A percentile compares a stretch with the other conserved stretches of the same genome.
phyloP scores from a whole-genome alignment of 92 coral and sea anemone species.

The Epizoanthus scotinus region DNA sequence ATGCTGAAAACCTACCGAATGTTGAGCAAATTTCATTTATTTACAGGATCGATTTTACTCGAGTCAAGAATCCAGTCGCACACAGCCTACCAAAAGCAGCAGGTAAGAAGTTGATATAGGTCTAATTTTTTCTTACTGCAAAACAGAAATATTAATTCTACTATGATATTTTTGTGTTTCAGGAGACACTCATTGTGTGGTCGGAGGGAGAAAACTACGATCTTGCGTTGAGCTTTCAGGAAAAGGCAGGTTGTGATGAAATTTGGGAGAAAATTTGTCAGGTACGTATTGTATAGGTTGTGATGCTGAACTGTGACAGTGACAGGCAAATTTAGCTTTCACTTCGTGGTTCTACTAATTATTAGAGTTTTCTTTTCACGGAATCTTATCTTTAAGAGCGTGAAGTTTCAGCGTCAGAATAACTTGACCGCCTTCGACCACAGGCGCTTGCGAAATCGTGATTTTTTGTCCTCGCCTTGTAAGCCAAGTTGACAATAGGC shows the following conservation, averaged over 20 bases:
- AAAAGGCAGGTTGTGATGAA: conserved; percentile 98
- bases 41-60: conserved; percentile 93
- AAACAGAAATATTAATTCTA: conserved; percentile 5
- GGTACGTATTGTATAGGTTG: conserved; percentile 62
- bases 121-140: neutral
- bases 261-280: conserved; percentile 99
- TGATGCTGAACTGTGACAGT: conserved; percentile 25
- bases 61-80: conserved; percentile 99
- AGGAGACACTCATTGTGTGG: conserved; percentile 99
- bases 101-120: conserved; percentile 59
- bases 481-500: conserved; percentile 32
- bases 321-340: conserved; percentile 5
- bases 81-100: conserved; percentile 99
- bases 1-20: conserved; percentile 51
- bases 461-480: conserved; percentile 9
- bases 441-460: conserved; percentile 51
- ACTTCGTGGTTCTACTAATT: neutral
- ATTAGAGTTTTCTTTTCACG: conserved; percentile 4
- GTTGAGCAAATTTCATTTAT: conserved; percentile 30
- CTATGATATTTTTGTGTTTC: conserved; percentile 23
- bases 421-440: conserved; percentile 29
- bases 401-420: conserved; percentile 24
- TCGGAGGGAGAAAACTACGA: conserved; percentile 99
- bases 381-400: neutral
- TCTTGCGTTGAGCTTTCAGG: conserved; percentile 97